phyloP scores from a whole-genome alignment of 1,140 invertebrate genomes.

The Drosophila nebulosa region DNA sequence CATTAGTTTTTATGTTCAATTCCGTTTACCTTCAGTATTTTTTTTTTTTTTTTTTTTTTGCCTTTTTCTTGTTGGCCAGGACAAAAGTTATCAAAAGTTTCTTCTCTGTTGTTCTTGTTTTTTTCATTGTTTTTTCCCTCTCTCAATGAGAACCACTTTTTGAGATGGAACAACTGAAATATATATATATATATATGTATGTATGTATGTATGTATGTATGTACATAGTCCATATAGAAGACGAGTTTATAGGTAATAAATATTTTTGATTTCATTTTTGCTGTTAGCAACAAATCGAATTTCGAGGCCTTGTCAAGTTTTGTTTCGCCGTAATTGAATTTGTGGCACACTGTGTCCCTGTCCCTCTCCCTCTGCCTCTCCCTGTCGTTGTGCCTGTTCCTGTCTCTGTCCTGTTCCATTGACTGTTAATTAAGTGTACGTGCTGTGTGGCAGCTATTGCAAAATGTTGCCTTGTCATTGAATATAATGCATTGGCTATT shows the following conservation, averaged over 20 bases:
- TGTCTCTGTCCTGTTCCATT: not conserved
- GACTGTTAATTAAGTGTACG: conserved; percentile 43
- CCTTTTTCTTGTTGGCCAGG: not conserved
- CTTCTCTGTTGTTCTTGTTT: not conserved
- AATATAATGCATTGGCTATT: conserved; percentile 25
- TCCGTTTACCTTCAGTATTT: conserved; percentile 47
- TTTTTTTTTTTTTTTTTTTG: conserved; percentile 8
- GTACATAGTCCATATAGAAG: not conserved
- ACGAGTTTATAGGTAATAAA: not conserved
- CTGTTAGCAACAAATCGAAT: conserved; percentile 18
- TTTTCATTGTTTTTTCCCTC: conserved; percentile 2
- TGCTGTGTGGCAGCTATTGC: conserved; percentile 27
- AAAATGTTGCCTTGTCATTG: conserved; percentile 20
- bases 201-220: not conserved
- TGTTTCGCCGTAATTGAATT: conserved; percentile 64
- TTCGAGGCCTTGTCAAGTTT: conserved; percentile 32
- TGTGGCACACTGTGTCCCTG: not conserved
- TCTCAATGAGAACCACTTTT: conserved; percentile 30
- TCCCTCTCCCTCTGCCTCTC: not conserved
- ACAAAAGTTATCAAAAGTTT: conserved; percentile 51
- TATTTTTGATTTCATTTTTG: conserved; percentile 20
- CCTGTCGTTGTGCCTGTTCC: not conserved
- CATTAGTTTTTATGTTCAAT: conserved; percentile 73
- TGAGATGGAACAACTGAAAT: not conserved
- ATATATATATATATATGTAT: not conserved